These are phyloP conservation scores for Geococcyx californianus DNA, from an alignment of 2,113 vertebrate genomes.

Conservation along the genomic window DNA sequence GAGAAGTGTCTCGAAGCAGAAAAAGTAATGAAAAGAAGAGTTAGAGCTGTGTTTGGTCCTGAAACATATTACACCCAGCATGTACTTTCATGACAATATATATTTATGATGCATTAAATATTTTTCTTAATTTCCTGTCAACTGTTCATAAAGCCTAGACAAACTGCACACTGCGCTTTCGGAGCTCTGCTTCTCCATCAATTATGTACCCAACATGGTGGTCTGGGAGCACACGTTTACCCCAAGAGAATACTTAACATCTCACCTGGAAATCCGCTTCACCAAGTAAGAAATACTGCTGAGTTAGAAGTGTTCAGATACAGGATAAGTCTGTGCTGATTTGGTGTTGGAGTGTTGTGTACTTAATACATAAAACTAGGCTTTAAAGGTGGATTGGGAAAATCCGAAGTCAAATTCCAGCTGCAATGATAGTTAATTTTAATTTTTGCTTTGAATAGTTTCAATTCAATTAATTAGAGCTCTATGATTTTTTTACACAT, in stretches of 20 bases:
- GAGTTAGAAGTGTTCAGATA: not conserved
- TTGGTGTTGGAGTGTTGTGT: not conserved
- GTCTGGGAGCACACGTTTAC: conserved; percentile 99
- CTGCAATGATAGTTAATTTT: not conserved
- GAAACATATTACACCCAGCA: accelerated
- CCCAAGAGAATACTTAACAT: conserved; percentile 96
- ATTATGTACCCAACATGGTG: conserved; percentile 96
- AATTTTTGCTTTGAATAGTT: not conserved
- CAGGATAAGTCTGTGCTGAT: not conserved
- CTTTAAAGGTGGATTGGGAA: not conserved
- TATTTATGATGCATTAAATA: not conserved
- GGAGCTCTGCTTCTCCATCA: conserved; percentile 99
- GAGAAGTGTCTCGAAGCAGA: not conserved
- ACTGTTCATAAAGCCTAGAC: conserved; percentile 85
- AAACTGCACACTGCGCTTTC: conserved; percentile 99
- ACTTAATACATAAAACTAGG: not conserved
- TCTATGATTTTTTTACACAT: not conserved
- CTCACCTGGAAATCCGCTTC: conserved; percentile 98
- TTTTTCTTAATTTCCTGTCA: not conserved
- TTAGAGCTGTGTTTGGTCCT: not conserved
- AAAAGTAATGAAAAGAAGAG: not conserved
- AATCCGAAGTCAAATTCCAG: accelerated
- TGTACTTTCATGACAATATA: not conserved
- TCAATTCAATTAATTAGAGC: not conserved
- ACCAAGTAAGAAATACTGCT: conserved; percentile 87